These are phyloP conservation scores for Novumbra hubbsi DNA, from an alignment of 2,797 vertebrate species.

Conservation along the genomic window DNA sequence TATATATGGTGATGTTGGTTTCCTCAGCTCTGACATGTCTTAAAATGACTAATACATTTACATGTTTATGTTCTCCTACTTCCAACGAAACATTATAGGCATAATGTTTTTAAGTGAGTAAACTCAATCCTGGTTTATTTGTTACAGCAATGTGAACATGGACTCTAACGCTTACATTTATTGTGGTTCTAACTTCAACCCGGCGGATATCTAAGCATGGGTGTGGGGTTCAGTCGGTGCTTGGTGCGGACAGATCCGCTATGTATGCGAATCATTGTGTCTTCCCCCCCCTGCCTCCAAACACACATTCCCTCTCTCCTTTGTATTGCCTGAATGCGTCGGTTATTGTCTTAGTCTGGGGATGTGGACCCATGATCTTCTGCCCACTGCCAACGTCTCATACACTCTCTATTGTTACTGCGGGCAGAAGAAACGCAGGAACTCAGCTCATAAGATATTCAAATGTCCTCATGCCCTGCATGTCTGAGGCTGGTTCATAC, in stretches of 20 bases:
- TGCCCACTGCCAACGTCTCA: not conserved
- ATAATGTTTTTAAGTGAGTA: too few relatives aligned
- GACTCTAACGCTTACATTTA: not conserved
- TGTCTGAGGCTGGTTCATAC: not conserved
- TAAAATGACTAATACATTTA: not conserved
- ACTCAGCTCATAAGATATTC: not conserved
- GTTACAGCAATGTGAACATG: not conserved
- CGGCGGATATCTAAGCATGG: not conserved
- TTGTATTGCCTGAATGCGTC: not conserved
- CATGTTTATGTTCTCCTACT: not conserved
- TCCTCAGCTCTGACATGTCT: not conserved
- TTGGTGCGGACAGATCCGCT: slow-evolving; percentile 43
- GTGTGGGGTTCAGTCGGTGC: slow-evolving; percentile 25
- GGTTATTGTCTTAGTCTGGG: not conserved
- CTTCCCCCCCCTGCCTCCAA: not conserved
- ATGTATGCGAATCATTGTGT: slow-evolving; percentile 41
- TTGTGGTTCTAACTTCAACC: not conserved
- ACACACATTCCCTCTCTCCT: not conserved
- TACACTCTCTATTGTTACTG: not conserved
- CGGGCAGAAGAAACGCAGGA: not conserved
- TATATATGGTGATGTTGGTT: not conserved
- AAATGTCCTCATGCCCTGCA: not conserved
- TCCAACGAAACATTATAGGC: not conserved
- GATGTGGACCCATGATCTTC: not conserved
- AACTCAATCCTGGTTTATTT: not conserved